Conservation (phyloP, 2,888 invertebrate genomes). For the Melolontha melolontha region DNA sequence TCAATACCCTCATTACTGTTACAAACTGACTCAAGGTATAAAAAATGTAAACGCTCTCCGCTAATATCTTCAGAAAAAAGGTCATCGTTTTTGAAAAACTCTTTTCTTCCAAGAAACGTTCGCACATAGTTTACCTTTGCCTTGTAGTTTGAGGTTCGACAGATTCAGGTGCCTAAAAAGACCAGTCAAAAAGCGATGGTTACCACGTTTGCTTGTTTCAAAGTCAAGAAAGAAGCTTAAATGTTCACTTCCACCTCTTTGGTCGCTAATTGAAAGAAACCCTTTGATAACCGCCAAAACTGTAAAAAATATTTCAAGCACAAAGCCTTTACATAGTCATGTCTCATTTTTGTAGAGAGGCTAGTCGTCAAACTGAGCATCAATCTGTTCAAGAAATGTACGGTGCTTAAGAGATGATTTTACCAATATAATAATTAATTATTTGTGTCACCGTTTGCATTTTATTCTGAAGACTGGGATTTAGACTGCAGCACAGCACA, state of each 20-base stretch:
- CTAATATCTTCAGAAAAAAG: too few species aligned
- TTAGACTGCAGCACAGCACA: constrained; percentile 16
- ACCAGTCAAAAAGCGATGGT: constrained; percentile 13
- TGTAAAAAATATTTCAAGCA: constrained; percentile 10
- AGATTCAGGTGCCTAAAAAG: constrained; percentile 5
- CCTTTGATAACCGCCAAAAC: constrained; percentile 5
- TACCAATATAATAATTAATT: constrained; percentile 16
- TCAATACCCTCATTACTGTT: too few species aligned
- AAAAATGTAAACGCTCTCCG: too few species aligned
- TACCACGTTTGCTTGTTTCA: constrained; percentile 23
- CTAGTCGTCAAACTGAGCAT: constrained; percentile 26
- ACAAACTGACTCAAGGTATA: too few species aligned
- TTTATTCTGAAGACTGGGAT: constrained; percentile 35
- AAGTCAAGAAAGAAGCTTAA: constrained; percentile 25
- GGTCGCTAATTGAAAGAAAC: too few species aligned
- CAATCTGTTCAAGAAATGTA: constrained; percentile 9
- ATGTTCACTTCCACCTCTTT: constrained; percentile 20
- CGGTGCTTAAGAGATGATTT: constrained; percentile 26
- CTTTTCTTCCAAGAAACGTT: neutral
- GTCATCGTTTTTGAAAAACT: too few species aligned
- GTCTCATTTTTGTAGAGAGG: constrained; percentile 31
- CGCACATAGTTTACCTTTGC: constrained; percentile 12
- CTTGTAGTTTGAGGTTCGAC: constrained; percentile 1
- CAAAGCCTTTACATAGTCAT: constrained; percentile 25
- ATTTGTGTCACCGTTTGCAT: constrained; percentile 20